Evolutionary conservation across 2,113 vertebrate genomes (phyloP).

Genomic region (Thunnus maccoyii): DNA sequence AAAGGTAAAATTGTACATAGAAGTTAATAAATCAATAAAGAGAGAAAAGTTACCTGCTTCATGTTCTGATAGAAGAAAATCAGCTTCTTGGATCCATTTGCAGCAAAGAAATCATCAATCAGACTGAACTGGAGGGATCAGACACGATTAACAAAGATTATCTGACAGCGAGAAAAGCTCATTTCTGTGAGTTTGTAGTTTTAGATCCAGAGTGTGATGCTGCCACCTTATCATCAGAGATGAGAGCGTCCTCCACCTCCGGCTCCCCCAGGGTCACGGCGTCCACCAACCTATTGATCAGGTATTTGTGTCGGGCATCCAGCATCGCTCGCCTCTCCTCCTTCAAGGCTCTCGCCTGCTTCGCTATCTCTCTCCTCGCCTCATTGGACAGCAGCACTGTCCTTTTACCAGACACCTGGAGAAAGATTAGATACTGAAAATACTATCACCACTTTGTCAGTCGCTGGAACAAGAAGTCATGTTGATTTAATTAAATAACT

Average conservation of each 20-base stretch:
- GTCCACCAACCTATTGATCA: slow-evolving; percentile 83
- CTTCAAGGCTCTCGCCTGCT: slow-evolving; percentile 78
- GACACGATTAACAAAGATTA: neutral
- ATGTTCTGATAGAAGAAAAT: slow-evolving; percentile 88
- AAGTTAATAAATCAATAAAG: neutral
- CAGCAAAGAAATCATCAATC: slow-evolving; percentile 86
- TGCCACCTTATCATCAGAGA: slow-evolving; percentile 87
- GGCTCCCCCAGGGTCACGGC: slow-evolving; percentile 73
- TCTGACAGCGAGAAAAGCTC: accelerated
- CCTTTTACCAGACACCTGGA: slow-evolving; percentile 80
- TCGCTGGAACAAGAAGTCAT: too few species aligned
- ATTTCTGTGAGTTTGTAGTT: accelerated
- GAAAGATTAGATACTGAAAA: too few species aligned
- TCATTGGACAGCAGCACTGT: slow-evolving; percentile 80
- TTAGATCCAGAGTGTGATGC: neutral
- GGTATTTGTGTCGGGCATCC: slow-evolving; percentile 85
- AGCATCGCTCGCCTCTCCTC: slow-evolving; percentile 84
- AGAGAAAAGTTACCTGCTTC: slow-evolving; percentile 73
- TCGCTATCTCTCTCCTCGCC: slow-evolving; percentile 82
- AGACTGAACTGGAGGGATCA: slow-evolving; percentile 80
- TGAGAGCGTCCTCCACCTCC: slow-evolving; percentile 84
- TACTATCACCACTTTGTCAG: too few species aligned
- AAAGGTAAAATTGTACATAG: neutral
- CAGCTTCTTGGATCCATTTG: slow-evolving; percentile 85
- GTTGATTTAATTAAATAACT: too few species aligned